Evolutionary conservation across 64 coral and sea anemone species (phyloP), one percentile per base, ranked within the genome.

Genomic region (Anthopleura sola): DNA sequence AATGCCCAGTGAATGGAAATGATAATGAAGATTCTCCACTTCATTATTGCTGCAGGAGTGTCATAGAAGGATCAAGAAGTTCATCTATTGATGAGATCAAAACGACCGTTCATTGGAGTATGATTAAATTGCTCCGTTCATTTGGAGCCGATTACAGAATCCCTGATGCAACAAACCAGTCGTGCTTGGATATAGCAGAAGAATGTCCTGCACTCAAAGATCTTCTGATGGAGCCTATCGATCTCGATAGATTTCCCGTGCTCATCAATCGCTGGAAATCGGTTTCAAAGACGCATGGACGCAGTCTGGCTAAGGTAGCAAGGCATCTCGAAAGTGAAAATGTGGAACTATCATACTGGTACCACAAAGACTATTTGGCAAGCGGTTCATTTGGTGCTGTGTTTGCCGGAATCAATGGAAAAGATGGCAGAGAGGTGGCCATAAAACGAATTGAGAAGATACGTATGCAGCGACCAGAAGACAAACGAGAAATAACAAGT

Each of bases 371-470:
- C 40, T 44, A 28, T 34, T 77, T 24, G 21, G 10, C 23, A 78
- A 84, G 21, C 85, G 86, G 91, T 0, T 55, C 86, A 49, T 92
- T 88, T 85, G 51, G 36, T 2, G 3, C 76, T 5, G 91, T 92
- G 15, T 88, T 78, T 85, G 85, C 81, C 34, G 91, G 64, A 49
- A 38, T 92, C 33, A 47, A 88, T 85, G 86, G 78, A 80, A 75
- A 49, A 39, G 91, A 92, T 69, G 91, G 86, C 13, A 80, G 91
- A 92, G 91, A 92, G 76, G 64, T 92, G 34, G 91, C 91, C 19
- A 55, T 92, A 6, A 92, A 92, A 85, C 90, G 81, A 4, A 64
- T 79, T 23, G 47, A 68, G 15, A 84, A 88, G 34, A 40, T 33
- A 75, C 44, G 85, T 5, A 23, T 38, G 77, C 34, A 7, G 21